Percentiles rank a stretch among this genome's conserved stretches.
Evolutionary conservation across 2,888 invertebrate species (phyloP).

Genomic region (Epiblema foenella): DNA sequence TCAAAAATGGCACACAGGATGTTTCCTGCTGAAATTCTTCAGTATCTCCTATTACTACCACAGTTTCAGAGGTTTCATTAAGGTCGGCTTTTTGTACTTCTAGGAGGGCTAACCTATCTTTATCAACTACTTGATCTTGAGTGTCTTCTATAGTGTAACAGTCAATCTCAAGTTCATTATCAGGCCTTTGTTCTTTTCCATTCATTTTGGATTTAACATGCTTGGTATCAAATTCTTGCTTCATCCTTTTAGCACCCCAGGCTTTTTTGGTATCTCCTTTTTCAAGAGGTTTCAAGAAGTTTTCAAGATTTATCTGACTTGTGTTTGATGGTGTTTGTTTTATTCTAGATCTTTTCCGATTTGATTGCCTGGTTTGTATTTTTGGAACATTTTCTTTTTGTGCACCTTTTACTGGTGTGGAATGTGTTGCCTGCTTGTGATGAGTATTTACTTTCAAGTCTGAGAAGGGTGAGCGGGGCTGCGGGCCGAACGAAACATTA

Average conservation of each 20-base stretch:
- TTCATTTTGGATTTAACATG: constrained; percentile 22
- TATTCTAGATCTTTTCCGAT: constrained; percentile 44
- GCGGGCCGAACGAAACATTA: constrained; percentile 45
- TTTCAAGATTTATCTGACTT: constrained; percentile 43
- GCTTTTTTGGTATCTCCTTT: constrained; percentile 34
- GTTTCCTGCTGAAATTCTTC: constrained; percentile 22
- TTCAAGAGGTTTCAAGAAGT: constrained; percentile 31
- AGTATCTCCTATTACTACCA: constrained; percentile 43
- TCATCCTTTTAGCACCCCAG: constrained; percentile 45
- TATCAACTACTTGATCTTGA: constrained; percentile 61
- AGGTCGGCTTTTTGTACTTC: constrained; percentile 54
- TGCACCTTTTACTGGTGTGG: constrained; percentile 33
- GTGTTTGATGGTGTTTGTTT: constrained; percentile 47
- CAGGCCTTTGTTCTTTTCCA: constrained; percentile 55
- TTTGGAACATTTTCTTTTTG: constrained; percentile 32
- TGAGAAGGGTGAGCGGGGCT: constrained; percentile 65
- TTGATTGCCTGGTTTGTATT: constrained; percentile 9
- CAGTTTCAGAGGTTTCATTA: constrained; percentile 13
- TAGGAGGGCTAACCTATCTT: constrained; percentile 68
- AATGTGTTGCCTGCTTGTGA: constrained; percentile 1
- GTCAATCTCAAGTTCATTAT: constrained; percentile 69
- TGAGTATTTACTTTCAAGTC: constrained; percentile 65
- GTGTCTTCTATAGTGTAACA: constrained; percentile 65
- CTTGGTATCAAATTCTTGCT: constrained; percentile 32
- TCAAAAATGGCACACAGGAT: constrained; percentile 66